phyloP scores from a whole-genome alignment of 2,113 vertebrate species.

The Rhegmatorhina hoffmannsi region DNA sequence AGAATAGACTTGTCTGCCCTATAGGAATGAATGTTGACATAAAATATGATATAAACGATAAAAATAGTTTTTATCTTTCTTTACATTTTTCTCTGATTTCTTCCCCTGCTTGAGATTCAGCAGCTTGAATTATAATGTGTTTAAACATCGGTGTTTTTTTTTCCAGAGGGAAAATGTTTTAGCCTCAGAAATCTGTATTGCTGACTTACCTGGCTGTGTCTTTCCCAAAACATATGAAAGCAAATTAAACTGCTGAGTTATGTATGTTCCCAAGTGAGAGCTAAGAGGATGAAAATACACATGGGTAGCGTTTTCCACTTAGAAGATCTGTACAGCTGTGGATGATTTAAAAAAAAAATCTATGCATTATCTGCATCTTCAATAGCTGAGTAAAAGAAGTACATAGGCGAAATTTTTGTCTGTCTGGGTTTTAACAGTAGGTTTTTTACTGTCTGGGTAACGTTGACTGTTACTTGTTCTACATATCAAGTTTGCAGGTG shows the following conservation, averaged over 20 bases:
- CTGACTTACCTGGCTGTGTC: neutral
- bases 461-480: neutral
- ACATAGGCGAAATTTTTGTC: neutral
- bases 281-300: neutral
- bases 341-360: neutral
- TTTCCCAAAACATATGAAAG: neutral
- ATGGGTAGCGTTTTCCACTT: neutral
- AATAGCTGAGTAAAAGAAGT: neutral
- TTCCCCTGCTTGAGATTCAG: neutral
- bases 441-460: constrained; percentile 9
- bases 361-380: neutral
- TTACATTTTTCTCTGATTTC: neutral
- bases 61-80: neutral
- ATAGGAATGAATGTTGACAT: neutral
- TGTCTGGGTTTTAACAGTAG: neutral
- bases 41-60: neutral
- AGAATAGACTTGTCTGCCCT: neutral
- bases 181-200: neutral
- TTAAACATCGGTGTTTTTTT: neutral
- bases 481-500: constrained; percentile 6
- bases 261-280: neutral
- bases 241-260: neutral
- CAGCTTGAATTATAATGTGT: neutral
- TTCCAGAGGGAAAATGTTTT: neutral
- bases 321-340: neutral